Conservation (phyloP, 2,113 vertebrate species). For the Strix aluco region DNA sequence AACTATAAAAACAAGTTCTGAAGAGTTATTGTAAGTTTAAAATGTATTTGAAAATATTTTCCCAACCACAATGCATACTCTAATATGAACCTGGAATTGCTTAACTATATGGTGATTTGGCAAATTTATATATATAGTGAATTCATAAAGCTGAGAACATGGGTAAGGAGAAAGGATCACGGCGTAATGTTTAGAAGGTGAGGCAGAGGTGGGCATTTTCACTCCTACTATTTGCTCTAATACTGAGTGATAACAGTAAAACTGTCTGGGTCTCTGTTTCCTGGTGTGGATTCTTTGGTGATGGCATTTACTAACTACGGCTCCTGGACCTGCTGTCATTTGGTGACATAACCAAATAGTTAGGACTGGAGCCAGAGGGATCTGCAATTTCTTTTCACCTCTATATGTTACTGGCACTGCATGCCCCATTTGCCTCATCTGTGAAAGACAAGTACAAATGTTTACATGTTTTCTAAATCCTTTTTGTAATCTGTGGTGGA, state of each 20-base stretch:
- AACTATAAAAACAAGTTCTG: constrained; percentile 29
- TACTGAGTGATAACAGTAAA: neutral
- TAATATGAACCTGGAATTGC: constrained; percentile 11
- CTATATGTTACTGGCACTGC: fast-evolving
- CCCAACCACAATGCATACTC: neutral
- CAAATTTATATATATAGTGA: neutral
- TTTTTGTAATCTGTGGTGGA: neutral
- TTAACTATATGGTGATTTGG: constrained; percentile 9
- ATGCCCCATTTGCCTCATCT: neutral
- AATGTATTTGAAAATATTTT: constrained; percentile 39
- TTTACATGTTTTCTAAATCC: neutral
- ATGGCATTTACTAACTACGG: neutral
- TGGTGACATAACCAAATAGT: neutral
- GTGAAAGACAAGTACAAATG: neutral
- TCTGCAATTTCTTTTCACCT: neutral
- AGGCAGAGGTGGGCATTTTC: neutral
- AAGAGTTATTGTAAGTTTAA: constrained; percentile 45
- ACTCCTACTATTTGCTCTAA: neutral
- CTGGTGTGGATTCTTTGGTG: neutral
- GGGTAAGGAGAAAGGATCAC: neutral
- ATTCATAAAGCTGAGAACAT: neutral
- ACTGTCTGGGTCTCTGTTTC: fast-evolving
- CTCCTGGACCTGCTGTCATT: neutral
- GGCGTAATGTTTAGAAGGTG: neutral
- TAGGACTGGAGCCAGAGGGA: neutral